Base-by-base conservation (phyloP, 2,888 invertebrate genomes). In the Stenodera caucasica region DNA sequence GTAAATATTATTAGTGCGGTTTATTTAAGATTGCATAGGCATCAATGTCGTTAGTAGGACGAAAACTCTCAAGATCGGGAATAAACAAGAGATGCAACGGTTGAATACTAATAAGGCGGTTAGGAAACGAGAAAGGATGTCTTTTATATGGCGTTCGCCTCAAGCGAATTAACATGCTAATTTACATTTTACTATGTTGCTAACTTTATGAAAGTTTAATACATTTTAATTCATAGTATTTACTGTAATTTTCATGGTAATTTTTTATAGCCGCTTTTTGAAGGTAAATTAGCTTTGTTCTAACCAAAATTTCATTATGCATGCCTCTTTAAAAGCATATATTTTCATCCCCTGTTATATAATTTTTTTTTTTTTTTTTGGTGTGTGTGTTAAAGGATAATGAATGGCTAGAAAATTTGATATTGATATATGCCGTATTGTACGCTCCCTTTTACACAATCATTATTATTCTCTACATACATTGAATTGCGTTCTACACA, bases 61-160 rank as follows among this genome's bases (percentile, higher is more conserved):
- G 53, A 2, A 50, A 2, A 15, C 57, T 54, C 55, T 45, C n/a
- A 26, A 70, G 72, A 72, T 73, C 70, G 73, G 73, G 73, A 74
- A 73, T 73, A 77, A 77, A 74, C 75, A 75, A 66, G 71, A 67
- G 68, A 64, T 69, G 68, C 71, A 71, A 65, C 67, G 62, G 66
- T 64, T 61, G 76, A 73, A 77, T 77, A 76, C 74, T 75, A 76
- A 76, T 75, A 69, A 73, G 74, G 68, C 69, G 70, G 69, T n/a
- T 66, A 66, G 45, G 29, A 32, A 52, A 52, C 52, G 59, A 57
- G 53, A 56, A 54, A 52, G 35, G 52, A 53, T 56, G 53, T 63
- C 58, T 61, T 49, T 57, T 29, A 67, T 68, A 66, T 68, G 65
- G 66, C 52, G 60, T 55, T 54, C 63, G 66, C 57, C 58, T 58